Conservation (phyloP, 2,888 invertebrate genomes). For the Leptopilina myrica region DNA sequence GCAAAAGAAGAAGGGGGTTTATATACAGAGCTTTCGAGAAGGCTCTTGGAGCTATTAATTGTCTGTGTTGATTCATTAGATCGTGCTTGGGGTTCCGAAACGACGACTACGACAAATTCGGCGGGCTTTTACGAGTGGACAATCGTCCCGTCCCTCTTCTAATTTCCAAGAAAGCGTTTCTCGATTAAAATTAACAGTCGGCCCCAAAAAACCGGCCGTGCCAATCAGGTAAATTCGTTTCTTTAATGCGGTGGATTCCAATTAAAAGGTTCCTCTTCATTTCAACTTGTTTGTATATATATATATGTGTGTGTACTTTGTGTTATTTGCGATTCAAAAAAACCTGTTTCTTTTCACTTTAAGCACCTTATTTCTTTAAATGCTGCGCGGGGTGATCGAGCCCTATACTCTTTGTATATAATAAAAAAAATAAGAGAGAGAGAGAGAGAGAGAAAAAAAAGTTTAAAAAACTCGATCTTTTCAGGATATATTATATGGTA, state of each 20-base stretch:
- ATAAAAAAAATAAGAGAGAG: neutral
- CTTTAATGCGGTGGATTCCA: constrained; percentile 38
- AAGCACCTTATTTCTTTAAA: constrained; percentile 31
- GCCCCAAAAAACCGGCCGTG: constrained; percentile 55
- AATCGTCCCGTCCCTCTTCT: constrained; percentile 58
- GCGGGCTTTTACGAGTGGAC: constrained; percentile 38
- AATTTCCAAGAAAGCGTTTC: constrained; percentile 70
- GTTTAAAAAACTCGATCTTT: neutral
- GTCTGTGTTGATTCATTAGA: constrained; percentile 76
- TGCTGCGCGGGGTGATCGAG: neutral
- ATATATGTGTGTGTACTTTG: neutral
- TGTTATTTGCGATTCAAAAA: constrained; percentile 28
- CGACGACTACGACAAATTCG: constrained; percentile 51
- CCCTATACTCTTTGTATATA: neutral
- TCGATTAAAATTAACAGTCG: constrained; percentile 71
- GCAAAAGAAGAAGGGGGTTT: constrained; percentile 51
- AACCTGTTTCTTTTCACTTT: constrained; percentile 7
- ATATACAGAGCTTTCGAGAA: constrained; percentile 66
- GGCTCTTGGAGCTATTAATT: constrained; percentile 73
- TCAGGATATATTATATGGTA: neutral
- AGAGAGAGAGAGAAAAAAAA: neutral
- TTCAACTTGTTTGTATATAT: neutral
- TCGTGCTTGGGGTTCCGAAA: constrained; percentile 72
- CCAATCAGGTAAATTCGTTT: constrained; percentile 62
- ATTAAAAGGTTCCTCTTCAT: constrained; percentile 34